Base-by-base conservation (phyloP, 2,797 vertebrate species). In the Dendrocincla fuliginosa region DNA sequence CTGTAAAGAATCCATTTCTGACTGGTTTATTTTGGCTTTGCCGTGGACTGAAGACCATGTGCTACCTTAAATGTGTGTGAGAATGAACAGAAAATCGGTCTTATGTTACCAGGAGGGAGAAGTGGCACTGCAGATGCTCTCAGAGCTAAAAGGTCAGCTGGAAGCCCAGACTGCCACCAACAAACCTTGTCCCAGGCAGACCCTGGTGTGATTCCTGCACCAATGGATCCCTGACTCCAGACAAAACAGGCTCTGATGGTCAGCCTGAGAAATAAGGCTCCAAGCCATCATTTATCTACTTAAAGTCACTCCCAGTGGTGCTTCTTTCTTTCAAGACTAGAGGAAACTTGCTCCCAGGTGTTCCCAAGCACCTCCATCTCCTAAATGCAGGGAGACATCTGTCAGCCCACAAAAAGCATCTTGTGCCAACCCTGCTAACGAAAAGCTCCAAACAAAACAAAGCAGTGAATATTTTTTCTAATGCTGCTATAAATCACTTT, bases 391-490 rank as follows among this genome's bases (percentile, higher is more conserved):
- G 64, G 17, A 90, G 50, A 42, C 27, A 65, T 35, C 82, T 80
- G 41, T n/a, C 71, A 60, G 52, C 24, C 71, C 41, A 30, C 8
- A 74, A 47, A 25, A 70, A 64, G 1, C 30, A 5, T 32, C 27
- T 35, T 33, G 13, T 47, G 65, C 77, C 69, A 87, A 17, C 11
- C n/a, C 49, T 30, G 50, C 41, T 49, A 86, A 78, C 4, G 20
- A 84, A 69, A 77, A 93, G n/a, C 79, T 91, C 85, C 73, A 75
- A 84, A 78, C 42, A 78, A 78, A 96, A 85, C 60, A 77, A 80
- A 53, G 41, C 46, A 35, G 30, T 47, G 56, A 81, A 32, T 77
- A 49, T 8, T 14, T 35, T 59, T 59, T 55, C 50, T 68, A 65
- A 59, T 61, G 61, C 57, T 84, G 70, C 70, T 50, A 4, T 81